These are phyloP conservation scores for Hydropsyche tenuis DNA, from an alignment of 1,140 invertebrate species.

Conservation along the genomic window DNA sequence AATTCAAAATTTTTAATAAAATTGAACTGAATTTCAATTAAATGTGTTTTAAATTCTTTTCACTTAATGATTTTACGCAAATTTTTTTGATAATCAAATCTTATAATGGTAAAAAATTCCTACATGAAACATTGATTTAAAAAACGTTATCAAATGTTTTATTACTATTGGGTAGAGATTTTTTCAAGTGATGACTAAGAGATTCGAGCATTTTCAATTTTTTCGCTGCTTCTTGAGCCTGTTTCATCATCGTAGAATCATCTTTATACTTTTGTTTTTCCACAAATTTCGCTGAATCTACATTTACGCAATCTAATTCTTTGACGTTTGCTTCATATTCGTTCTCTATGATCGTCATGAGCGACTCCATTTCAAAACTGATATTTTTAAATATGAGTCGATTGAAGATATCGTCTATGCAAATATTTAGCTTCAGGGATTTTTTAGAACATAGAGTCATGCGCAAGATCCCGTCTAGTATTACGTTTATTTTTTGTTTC, in stretches of 20 bases:
- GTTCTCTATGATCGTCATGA: slow-evolving; percentile 69
- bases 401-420: slow-evolving; percentile 71
- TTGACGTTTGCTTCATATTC: slow-evolving; percentile 66
- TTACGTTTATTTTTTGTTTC: slow-evolving; percentile 57
- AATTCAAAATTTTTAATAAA: too few relatives aligned
- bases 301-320: slow-evolving; percentile 66
- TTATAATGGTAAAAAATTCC: too few relatives aligned
- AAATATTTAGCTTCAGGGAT: slow-evolving; percentile 66
- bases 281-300: slow-evolving; percentile 64
- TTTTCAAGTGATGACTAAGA: slow-evolving; percentile 62
- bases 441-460: slow-evolving; percentile 64
- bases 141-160: too few relatives aligned
- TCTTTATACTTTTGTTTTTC: slow-evolving; percentile 66
- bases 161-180: slow-evolving; percentile 55
- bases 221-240: slow-evolving; percentile 65
- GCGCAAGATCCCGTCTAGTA: slow-evolving; percentile 61
- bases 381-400: slow-evolving; percentile 66
- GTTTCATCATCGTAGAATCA: slow-evolving; percentile 64
- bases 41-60: too few relatives aligned
- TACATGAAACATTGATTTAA: too few relatives aligned
- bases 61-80: too few relatives aligned
- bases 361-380: slow-evolving; percentile 62
- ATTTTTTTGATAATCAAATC: too few relatives aligned
- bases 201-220: slow-evolving; percentile 65
- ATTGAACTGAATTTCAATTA: too few relatives aligned